Base-by-base conservation (phyloP, 2,113 vertebrate genomes). In the Carassius carassius region DNA sequence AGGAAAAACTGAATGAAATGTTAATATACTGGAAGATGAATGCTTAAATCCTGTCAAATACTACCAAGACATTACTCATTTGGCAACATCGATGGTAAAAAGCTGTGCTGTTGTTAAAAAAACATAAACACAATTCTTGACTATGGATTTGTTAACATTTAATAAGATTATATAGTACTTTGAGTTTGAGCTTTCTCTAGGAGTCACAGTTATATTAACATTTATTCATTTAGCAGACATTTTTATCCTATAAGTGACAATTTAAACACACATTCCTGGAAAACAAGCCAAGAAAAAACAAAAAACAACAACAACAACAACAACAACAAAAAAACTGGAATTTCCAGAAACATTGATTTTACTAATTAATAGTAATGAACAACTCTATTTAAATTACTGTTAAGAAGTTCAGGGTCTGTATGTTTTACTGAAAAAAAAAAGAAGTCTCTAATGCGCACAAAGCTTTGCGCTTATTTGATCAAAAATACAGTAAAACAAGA, bases 11-110 rank as follows among this genome's bases (percentile, higher is more conserved):
- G 1, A 16, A 60, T 32, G 56, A 77, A 78, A 41, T 78, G 56
- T 62, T 62, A 62, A 78, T 23, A n/a, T 23, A 62, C 54, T 78
- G 76, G 54, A 78, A 78, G 56, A 78, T 78, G 32, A 78, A 78
- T 78, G 56, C 58, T 56, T 60, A 23, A 3, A 1, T 23, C 12
- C 19, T 62, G 14, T 44, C 62, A 62, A 78, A 62, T 78, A 41
- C 56, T 78, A 60, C 32, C n/a, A 62, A 41, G 29, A 17, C 56
- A 41, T 78, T 78, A 78, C 49, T 78, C 32, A 78, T 37, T 78
- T 78, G 56, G 54, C 32, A 77, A 77, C 29, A 32, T 56, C 17
- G 29, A 11, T 54, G 25, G 25, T 54, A n/a, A 21, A 29, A 58
- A 58, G 51, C 51, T 35, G 47, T 2, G 75, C 75, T 58, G 16